These are phyloP conservation scores for Crypturellus tataupa DNA, from an alignment of 2,797 vertebrate species.

Conservation along the genomic window DNA sequence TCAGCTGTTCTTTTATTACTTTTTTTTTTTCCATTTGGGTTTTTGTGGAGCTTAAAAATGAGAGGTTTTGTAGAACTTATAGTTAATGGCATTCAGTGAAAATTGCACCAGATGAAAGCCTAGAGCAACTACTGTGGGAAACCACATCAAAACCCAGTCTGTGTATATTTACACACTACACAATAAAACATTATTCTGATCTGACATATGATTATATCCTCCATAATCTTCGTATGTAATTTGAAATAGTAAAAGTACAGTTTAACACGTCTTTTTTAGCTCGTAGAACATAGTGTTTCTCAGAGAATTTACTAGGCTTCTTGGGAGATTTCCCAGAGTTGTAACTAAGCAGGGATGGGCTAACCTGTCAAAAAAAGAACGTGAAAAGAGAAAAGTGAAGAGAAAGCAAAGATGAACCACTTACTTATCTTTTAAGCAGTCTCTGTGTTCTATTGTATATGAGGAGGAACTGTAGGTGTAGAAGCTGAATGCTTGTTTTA, in stretches of 20 bases:
- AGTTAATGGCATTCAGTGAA: constrained; percentile 36
- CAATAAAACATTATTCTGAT: constrained; percentile 25
- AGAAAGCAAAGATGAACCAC: background rate
- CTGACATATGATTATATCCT: constrained; percentile 25
- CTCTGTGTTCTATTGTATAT: background rate
- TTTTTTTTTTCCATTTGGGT: background rate
- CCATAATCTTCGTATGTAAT: constrained; percentile 45
- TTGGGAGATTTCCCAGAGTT: background rate
- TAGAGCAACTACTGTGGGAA: constrained; percentile 33
- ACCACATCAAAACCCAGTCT: constrained; percentile 40
- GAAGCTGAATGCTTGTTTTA: background rate
- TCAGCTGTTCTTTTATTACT: background rate
- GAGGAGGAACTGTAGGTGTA: background rate
- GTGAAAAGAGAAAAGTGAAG: background rate
- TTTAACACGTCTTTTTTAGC: constrained; percentile 34
- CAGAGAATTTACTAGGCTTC: background rate
- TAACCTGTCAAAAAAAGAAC: constrained; percentile 3
- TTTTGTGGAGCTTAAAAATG: constrained; percentile 51
- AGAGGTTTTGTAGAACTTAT: constrained; percentile 7
- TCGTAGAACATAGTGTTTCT: background rate
- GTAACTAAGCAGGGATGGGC: background rate
- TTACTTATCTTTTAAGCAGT: background rate
- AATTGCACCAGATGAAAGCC: constrained; percentile 51
- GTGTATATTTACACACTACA: constrained; percentile 37
- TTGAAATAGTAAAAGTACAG: constrained; percentile 22